phyloP scores from a whole-genome alignment of 1,140 invertebrate genomes.

The Diorhabda sublineata region DNA sequence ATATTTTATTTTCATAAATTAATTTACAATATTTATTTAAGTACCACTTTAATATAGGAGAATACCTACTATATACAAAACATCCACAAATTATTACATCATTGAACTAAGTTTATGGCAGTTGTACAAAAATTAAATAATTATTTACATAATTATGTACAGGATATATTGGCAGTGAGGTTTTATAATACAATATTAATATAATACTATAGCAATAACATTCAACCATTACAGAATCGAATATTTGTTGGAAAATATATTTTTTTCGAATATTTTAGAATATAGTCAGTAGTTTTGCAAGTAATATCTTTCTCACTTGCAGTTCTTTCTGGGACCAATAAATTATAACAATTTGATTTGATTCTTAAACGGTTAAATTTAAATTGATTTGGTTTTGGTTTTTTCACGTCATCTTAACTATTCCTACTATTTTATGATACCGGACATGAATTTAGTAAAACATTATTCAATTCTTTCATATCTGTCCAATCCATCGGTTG shows the following conservation, averaged over 20 bases:
- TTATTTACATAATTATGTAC: conserved; percentile 14
- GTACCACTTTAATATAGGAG: neutral
- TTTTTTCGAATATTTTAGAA: neutral
- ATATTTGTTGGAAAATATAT: no score
- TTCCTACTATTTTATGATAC: conserved; percentile 21
- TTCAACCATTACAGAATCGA: neutral
- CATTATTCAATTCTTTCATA: conserved; percentile 76
- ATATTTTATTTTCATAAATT: neutral
- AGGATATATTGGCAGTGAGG: conserved; percentile 13
- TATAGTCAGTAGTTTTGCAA: neutral
- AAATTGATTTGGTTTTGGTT: conserved; percentile 1
- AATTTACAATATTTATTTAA: neutral
- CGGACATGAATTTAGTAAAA: conserved; percentile 82
- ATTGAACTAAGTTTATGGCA: conserved; percentile 8
- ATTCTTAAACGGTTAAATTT: neutral
- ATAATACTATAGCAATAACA: conserved; percentile 12
- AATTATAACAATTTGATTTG: neutral
- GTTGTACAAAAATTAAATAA: conserved; percentile 15
- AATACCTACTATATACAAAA: conserved; percentile 1
- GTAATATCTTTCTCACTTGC: neutral
- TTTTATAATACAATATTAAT: conserved; percentile 17
- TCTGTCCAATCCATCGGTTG: conserved; percentile 73
- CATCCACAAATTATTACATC: neutral
- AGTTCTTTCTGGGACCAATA: neutral
- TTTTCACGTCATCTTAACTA: neutral